phyloP scores from a whole-genome alignment of 2,888 invertebrate genomes.

The Apodemia zela region DNA sequence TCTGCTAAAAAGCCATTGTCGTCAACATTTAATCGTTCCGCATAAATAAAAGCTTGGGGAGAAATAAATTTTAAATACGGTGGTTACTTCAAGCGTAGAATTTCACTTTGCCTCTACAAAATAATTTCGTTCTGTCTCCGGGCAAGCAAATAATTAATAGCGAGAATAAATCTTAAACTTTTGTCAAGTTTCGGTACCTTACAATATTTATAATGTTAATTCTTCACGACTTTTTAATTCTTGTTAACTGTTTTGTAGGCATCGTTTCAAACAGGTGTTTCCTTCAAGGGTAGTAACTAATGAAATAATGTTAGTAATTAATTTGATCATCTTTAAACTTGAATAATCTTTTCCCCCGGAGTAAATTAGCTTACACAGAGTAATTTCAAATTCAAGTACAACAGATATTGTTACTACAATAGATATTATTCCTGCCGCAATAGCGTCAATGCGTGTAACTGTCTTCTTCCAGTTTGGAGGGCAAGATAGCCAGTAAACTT shows the following conservation, averaged over 20 bases:
- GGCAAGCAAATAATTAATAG: slow-evolving; percentile 61
- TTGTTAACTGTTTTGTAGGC: slow-evolving; percentile 22
- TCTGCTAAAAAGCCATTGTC: slow-evolving; percentile 37
- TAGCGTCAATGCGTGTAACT: no score
- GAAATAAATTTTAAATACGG: slow-evolving; percentile 48
- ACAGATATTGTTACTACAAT: no score
- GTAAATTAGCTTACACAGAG: no score
- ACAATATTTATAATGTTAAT: slow-evolving; percentile 54
- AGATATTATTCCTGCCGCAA: no score
- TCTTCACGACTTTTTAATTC: slow-evolving; percentile 30
- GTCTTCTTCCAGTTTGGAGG: no score
- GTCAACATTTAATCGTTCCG: slow-evolving; percentile 38
- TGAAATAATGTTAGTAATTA: not conserved
- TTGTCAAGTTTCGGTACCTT: slow-evolving; percentile 52
- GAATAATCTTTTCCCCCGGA: no score
- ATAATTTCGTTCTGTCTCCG: slow-evolving; percentile 61
- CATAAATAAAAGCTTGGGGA: slow-evolving; percentile 39
- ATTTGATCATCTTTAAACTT: no score
- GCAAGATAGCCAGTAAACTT: no score
- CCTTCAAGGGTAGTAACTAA: not conserved
- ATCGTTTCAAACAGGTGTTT: slow-evolving; percentile 10
- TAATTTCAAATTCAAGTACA: no score
- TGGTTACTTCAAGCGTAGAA: slow-evolving; percentile 47
- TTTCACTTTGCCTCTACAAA: slow-evolving; percentile 57
- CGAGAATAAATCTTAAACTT: slow-evolving; percentile 61